Conservation (phyloP, 2,797 vertebrate species). For the Oceanodroma leucorhoa region DNA sequence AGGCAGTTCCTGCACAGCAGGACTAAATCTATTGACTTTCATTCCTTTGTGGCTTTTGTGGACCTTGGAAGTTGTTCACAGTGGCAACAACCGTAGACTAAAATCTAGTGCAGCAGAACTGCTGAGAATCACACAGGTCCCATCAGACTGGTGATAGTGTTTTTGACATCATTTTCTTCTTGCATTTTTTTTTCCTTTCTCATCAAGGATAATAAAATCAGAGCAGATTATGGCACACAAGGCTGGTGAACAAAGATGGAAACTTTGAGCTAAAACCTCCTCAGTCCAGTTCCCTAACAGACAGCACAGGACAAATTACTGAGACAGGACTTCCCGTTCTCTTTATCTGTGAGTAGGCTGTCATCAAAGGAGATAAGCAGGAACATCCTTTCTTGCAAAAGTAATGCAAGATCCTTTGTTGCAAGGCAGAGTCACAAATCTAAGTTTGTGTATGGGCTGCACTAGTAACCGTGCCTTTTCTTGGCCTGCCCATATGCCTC, state of each 20-base stretch:
- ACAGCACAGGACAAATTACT: neutral
- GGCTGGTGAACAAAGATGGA: neutral
- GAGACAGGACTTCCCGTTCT: neutral
- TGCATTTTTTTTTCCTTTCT: neutral
- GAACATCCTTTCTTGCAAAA: neutral
- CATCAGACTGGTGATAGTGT: neutral
- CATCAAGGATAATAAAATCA: neutral
- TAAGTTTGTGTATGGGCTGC: neutral
- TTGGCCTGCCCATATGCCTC: neutral
- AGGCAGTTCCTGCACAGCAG: neutral
- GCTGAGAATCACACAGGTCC: neutral
- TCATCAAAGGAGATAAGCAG: neutral
- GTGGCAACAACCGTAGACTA: neutral
- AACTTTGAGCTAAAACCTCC: neutral
- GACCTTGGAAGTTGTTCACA: neutral
- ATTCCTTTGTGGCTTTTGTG: neutral
- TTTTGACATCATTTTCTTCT: neutral
- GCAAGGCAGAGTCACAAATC: neutral
- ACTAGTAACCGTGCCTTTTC: neutral
- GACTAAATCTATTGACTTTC: neutral
- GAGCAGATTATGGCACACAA: neutral
- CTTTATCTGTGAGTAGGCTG: neutral
- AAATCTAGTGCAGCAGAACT: neutral
- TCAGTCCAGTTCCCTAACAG: neutral
- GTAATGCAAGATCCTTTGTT: neutral